These are phyloP conservation scores for Caenorhabditis remanei DNA, from an alignment of 1,140 invertebrate genomes.

Conservation along the genomic window DNA sequence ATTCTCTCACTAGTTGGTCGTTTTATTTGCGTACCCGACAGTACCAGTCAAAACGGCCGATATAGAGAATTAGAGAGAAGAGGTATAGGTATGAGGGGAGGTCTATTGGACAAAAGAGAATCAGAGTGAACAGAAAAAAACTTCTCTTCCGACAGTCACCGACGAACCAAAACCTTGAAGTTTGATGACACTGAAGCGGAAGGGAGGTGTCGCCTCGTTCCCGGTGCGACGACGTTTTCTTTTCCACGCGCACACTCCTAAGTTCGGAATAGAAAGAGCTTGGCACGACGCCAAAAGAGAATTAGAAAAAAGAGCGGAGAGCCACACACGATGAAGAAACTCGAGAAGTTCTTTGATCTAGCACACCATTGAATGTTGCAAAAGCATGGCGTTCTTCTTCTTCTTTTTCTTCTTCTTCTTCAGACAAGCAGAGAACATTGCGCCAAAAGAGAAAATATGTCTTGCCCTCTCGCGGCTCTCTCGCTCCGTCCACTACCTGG, in stretches of 20 bases:
- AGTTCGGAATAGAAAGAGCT: constrained; percentile 26
- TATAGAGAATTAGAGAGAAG: constrained; percentile 26
- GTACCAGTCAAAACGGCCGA: constrained; percentile 49
- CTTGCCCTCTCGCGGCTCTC: not conserved
- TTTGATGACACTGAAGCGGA: constrained; percentile 42
- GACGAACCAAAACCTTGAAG: constrained; percentile 33
- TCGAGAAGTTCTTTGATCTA: constrained; percentile 9
- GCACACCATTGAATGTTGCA: not conserved
- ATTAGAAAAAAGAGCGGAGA: not conserved
- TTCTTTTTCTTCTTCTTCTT: not conserved
- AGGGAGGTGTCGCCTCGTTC: constrained; percentile 52
- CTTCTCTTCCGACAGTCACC: not conserved
- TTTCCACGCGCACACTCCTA: constrained; percentile 16
- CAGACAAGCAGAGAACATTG: constrained; percentile 15
- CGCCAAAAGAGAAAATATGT: constrained; percentile 23
- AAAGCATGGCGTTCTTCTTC: constrained; percentile 6
- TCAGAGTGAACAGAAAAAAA: constrained; percentile 9
- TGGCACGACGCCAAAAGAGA: constrained; percentile 30
- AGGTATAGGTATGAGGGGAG: not conserved
- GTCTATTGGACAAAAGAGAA: not conserved
- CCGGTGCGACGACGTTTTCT: constrained; percentile 17
- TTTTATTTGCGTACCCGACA: constrained; percentile 51
- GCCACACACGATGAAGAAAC: not conserved
- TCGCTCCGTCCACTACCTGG: constrained; percentile 36
- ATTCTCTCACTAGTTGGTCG: not conserved